Base-by-base conservation (phyloP, 2,113 vertebrate genomes). In the Polypterus bichir region DNA sequence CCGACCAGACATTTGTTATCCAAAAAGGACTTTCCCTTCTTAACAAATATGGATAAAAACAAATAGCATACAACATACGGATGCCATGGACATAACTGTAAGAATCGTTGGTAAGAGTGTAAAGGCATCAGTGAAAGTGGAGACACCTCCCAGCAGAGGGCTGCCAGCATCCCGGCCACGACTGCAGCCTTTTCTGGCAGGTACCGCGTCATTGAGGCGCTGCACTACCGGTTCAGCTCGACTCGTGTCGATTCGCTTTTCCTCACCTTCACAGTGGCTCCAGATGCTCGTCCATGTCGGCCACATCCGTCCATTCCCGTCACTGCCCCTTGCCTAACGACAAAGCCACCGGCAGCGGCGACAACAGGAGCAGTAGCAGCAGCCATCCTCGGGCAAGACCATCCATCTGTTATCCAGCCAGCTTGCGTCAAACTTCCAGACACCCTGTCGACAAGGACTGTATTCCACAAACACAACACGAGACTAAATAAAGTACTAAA, bases 241-340 rank as follows among this genome's bases (percentile, higher is more conserved):
- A 51, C 49, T 9, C 49, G 2, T 51, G 6, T 51, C 6, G 5
- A 7, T 1, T 6, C 4, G 0, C 6, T 4, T 51, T 0, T 57
- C 7, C 79, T 80, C 74, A 96, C 94, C 93, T 98, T 97, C 11
- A 95, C 94, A 0, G 86, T 75, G 86, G 48, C 46, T 62, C 79
- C 61, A 70, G 44, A 52, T 5, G 6, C 77, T 55, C 73, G 82
- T 58, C 84, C 82, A 69, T 87, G 86, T 62, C 91, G 86, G 62
- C 72, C 59, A 65, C 83, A 77, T 1, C 81, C 57, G 51, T 94
- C 91, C 73, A 79, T 72, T 62, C 78, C 83, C 0, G 76, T 71
- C 8, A 71, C 71, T 7, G 73, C 52, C 59, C 80, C 80, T n/a
- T 79, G 77, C 81, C 91, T 95, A 84, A 89, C 94, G 88, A 92